Evolutionary conservation across 2,797 vertebrate species (phyloP).

Genomic region (Tarsius wallacei): DNA sequence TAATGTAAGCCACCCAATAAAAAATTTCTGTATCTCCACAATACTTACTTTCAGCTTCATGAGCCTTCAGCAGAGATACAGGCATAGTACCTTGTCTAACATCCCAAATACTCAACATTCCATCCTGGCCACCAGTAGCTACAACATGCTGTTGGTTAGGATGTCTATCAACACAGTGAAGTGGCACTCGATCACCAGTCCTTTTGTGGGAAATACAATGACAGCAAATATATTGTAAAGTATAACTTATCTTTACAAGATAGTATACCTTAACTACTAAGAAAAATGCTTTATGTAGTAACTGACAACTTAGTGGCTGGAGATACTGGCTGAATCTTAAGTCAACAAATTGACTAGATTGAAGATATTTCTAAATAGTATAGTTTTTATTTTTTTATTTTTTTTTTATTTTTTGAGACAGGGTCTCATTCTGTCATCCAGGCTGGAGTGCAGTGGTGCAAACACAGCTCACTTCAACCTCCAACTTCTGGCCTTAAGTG

Average conservation of each 20-base stretch:
- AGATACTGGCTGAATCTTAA: slow-evolving; percentile 50
- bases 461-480: neutral
- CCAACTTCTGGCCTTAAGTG: neutral
- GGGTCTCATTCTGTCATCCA: neutral
- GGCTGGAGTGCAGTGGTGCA: neutral
- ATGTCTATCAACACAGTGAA: slow-evolving; percentile 98
- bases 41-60: slow-evolving; percentile 97
- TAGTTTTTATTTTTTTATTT: no score
- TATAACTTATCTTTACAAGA: neutral
- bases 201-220: slow-evolving; percentile 86
- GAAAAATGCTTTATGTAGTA: slow-evolving; percentile 6
- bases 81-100: slow-evolving; percentile 96
- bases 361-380: no score
- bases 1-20: neutral
- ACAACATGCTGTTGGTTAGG: slow-evolving; percentile 98
- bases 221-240: slow-evolving; percentile 21
- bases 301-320: neutral
- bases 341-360: no score
- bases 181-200: slow-evolving; percentile 95
- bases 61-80: slow-evolving; percentile 97
- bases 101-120: slow-evolving; percentile 98
- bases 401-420: neutral
- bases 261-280: no score
- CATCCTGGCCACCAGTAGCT: slow-evolving; percentile 97
- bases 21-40: neutral